A percentile compares a stretch with the other conserved stretches of the same genome.
phyloP scores from a whole-genome alignment of 2,888 invertebrate genomes.

The Dynastes hyllus region DNA sequence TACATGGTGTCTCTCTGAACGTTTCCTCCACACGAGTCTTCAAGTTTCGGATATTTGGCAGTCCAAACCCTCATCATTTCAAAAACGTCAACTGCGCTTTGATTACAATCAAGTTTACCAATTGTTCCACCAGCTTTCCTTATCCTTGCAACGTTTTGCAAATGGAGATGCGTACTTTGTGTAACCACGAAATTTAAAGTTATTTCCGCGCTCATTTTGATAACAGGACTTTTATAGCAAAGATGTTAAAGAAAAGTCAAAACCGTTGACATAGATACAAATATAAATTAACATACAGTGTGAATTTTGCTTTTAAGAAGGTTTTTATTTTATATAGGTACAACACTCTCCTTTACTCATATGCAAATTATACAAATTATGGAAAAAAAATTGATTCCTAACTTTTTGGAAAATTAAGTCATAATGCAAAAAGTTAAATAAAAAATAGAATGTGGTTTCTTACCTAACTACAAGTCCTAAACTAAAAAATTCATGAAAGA shows the following conservation, averaged over 20 bases:
- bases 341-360: too few species aligned
- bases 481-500: too few species aligned
- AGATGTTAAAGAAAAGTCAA: conserved; percentile 29
- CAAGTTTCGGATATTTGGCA: conserved; percentile 47
- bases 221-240: conserved; percentile 20
- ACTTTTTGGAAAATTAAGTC: too few species aligned
- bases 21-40: conserved; percentile 46
- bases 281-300: not conserved
- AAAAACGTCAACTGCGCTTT: conserved; percentile 42
- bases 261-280: conserved; percentile 18
- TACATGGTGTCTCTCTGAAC: conserved; percentile 51
- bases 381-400: too few species aligned
- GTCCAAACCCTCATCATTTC: conserved; percentile 52
- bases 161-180: conserved; percentile 4
- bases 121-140: conserved; percentile 42
- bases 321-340: too few species aligned
- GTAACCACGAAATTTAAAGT: conserved; percentile 45
- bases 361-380: too few species aligned
- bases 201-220: conserved; percentile 32
- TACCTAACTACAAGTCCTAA: too few species aligned
- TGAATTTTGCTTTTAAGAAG: too few species aligned
- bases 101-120: conserved; percentile 40
- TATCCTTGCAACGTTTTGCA: conserved; percentile 28
- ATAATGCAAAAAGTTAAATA: too few species aligned
- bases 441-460: too few species aligned